Evolutionary conservation across 2,797 vertebrate genomes (phyloP).

Genomic region (Crax fasciolata): DNA sequence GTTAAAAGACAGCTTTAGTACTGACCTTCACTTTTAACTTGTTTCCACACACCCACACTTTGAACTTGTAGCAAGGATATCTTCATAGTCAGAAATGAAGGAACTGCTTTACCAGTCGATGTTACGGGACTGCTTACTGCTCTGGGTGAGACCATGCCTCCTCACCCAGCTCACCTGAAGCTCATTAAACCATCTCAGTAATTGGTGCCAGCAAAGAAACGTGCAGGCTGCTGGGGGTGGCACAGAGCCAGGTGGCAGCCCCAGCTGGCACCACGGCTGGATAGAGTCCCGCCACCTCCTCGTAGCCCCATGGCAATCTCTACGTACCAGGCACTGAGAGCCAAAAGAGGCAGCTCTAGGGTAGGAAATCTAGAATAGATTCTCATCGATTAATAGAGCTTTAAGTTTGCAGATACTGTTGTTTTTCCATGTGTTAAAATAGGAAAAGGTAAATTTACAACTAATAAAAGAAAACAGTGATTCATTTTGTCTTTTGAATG

Average conservation of each 20-base stretch:
- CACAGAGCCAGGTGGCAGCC: background rate
- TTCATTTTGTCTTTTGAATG: background rate
- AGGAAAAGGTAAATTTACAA: background rate
- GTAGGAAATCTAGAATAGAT: background rate
- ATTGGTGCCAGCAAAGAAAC: background rate
- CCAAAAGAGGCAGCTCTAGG: background rate
- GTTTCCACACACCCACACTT: background rate
- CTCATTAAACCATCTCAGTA: background rate
- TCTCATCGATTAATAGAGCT: background rate
- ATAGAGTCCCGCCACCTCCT: background rate
- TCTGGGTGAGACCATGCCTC: rapidly evolving
- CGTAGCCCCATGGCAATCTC: background rate
- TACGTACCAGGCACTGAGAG: background rate
- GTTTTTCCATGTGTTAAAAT: background rate
- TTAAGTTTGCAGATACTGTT: background rate
- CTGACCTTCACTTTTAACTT: background rate
- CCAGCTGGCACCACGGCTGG: background rate
- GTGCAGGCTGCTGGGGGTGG: too few relatives aligned
- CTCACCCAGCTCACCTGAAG: background rate
- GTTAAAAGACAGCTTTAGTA: background rate
- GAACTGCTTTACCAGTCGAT: background rate
- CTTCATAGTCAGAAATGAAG: background rate
- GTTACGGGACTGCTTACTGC: rapidly evolving
- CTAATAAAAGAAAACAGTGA: background rate
- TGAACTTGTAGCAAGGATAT: background rate